Base-by-base conservation (phyloP, 1,140 invertebrate genomes). In the Drosophila sp. region DNA sequence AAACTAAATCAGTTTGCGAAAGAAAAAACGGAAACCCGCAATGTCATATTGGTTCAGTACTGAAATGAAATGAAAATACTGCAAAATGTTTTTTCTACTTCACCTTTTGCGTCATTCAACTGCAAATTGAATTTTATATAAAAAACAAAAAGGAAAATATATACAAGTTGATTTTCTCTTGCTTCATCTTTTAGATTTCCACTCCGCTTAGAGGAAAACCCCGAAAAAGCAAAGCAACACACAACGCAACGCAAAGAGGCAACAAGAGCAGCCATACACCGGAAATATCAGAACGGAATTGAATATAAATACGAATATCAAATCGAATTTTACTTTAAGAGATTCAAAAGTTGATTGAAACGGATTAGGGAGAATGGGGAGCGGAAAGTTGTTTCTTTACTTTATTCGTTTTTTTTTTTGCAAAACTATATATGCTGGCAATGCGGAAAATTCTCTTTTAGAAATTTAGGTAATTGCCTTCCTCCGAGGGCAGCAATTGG, bases 271-370 rank as follows among this genome's bases (percentile, higher is more conserved):
- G 10, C 8, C 83, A 78, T 75, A 63, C 60, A 67, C 70, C 69
- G 79, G 72, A 89, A 71, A 79, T 83, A 83, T 87, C 82, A 79
- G 67, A 75, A 74, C 65, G 63, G 83, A 87, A 89, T 87, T 87
- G 84, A 87, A 86, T 87, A 86, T 87, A 87, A 86, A 87, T 79
- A 82, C 76, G 67, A 87, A 50, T 79, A 86, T 83, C 67, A 80
- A 82, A 87, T 83, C 55, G 83, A 74, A 74, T 79, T 79, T 60
- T 60, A 84, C 66, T 68, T 64, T 41, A 60, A 38, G 27, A 44
- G 63, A 85, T 80, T 64, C 55, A 23, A 60, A 68, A 80, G 73
- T 77, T 80, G 64, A 65, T 76, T 72, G 61, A 76, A 64, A 74
- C 65, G 70, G 66, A 76, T 79, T 72, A 76, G 23, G 17, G 4